Conservation (phyloP, 2,113 vertebrate species). For the Spermophilus dauricus region DNA sequence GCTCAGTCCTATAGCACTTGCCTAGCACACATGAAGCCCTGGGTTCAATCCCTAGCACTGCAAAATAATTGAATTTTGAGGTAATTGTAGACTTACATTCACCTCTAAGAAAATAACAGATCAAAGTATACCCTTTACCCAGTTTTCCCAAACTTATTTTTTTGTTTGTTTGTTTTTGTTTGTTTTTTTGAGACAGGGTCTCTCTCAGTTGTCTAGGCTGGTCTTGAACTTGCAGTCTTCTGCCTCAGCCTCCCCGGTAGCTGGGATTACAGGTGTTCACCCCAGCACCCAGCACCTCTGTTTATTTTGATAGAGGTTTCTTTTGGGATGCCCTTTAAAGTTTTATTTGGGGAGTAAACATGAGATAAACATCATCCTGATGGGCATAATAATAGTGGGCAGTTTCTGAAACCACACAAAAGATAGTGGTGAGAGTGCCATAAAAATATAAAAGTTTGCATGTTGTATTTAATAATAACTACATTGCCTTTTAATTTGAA, state of each 20-base stretch:
- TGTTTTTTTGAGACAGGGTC: background rate
- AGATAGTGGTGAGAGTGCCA: background rate
- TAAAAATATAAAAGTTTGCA: background rate
- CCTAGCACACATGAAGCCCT: background rate
- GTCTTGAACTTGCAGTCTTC: too few relatives aligned
- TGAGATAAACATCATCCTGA: background rate
- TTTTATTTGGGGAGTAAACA: background rate
- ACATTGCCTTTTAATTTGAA: background rate
- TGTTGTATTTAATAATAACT: background rate
- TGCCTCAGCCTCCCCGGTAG: too few relatives aligned
- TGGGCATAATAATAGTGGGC: background rate
- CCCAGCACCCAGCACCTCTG: background rate
- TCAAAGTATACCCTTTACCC: background rate
- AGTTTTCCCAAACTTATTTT: conserved; percentile 24
- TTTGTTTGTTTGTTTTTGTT: background rate
- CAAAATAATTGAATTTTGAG: background rate
- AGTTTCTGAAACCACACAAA: background rate
- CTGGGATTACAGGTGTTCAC: too few relatives aligned
- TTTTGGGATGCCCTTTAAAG: background rate
- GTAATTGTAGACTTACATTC: background rate
- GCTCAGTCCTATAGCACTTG: background rate
- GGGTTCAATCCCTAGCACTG: background rate
- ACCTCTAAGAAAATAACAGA: background rate
- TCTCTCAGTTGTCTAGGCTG: too few relatives aligned
- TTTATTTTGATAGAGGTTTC: background rate